These are phyloP conservation scores for Amphiura filiformis DNA, from an alignment of 35 echinoderm and acorn worm genomes.

Conservation along the genomic window DNA sequence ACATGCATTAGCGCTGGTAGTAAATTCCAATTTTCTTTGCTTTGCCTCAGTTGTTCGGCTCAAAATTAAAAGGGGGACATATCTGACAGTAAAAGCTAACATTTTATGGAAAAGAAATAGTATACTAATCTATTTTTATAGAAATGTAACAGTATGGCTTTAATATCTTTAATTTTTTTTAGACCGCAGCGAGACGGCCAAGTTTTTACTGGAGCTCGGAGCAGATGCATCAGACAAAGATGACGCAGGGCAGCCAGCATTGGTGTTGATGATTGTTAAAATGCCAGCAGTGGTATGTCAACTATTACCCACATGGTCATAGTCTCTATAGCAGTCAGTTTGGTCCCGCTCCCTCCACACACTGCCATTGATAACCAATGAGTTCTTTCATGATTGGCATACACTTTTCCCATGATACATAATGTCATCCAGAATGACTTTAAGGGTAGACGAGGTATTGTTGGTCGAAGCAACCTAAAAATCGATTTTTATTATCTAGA, in stretches of 20 bases:
- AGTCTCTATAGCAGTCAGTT: not conserved
- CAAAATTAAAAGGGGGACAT: no score
- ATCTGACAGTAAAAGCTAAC: no score
- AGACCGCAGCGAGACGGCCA: slow-evolving; percentile 98
- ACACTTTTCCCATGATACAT: no score
- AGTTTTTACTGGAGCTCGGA: slow-evolving; percentile 67
- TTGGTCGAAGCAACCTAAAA: no score
- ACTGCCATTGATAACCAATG: not conserved
- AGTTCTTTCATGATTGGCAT: not conserved
- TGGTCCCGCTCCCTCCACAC: not conserved
- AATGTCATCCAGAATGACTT: no score
- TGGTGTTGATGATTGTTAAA: slow-evolving; percentile 84
- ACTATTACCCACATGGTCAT: not conserved
- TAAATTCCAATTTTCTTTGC: no score
- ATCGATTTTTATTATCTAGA: no score
- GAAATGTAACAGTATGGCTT: not conserved
- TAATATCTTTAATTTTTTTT: not conserved
- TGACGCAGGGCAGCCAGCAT: slow-evolving; percentile 61
- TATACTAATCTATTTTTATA: no score
- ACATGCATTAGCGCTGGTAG: no score
- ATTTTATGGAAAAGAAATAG: no score
- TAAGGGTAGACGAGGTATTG: no score
- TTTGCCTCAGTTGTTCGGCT: no score
- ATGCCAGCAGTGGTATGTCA: slow-evolving; percentile 97
- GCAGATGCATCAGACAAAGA: slow-evolving; percentile 75